These are phyloP conservation scores for Micrasema longulum DNA, from an alignment of 1,140 invertebrate species.

Conservation along the genomic window DNA sequence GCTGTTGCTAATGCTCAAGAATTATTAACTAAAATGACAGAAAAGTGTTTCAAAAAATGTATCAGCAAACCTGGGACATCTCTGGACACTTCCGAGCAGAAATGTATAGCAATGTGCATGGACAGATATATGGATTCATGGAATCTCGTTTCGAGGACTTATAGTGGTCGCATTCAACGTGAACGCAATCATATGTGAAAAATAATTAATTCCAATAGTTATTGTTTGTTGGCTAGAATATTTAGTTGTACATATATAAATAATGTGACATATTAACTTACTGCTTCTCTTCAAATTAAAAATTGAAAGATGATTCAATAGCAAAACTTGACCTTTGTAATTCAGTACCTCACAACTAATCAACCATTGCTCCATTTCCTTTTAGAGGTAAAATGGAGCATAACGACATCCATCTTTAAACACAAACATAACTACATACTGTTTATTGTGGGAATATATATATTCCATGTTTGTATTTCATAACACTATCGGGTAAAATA, in stretches of 20 bases:
- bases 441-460: no score
- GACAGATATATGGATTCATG: conserved; percentile 97
- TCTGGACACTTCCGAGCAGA: conserved; percentile 93
- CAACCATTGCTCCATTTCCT: no score
- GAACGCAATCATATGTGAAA: conserved; percentile 72
- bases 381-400: no score
- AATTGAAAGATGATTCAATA: no score
- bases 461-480: no score
- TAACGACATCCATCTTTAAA: no score
- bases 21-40: conserved; percentile 94
- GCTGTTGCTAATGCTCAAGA: conserved; percentile 95
- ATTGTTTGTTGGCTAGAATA: conserved; percentile 17
- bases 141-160: conserved; percentile 89
- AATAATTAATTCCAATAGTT: not conserved
- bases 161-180: conserved; percentile 82
- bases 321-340: not conserved
- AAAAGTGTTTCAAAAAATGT: conserved; percentile 98
- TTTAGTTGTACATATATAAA: conserved; percentile 47
- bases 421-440: no score
- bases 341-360: no score
- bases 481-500: no score
- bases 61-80: conserved; percentile 90
- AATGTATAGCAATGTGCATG: conserved; percentile 98
- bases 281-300: no score
- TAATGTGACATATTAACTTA: conserved; percentile 35